Base-by-base conservation (phyloP, 2,113 vertebrate genomes). In the Oryzias melastigma region DNA sequence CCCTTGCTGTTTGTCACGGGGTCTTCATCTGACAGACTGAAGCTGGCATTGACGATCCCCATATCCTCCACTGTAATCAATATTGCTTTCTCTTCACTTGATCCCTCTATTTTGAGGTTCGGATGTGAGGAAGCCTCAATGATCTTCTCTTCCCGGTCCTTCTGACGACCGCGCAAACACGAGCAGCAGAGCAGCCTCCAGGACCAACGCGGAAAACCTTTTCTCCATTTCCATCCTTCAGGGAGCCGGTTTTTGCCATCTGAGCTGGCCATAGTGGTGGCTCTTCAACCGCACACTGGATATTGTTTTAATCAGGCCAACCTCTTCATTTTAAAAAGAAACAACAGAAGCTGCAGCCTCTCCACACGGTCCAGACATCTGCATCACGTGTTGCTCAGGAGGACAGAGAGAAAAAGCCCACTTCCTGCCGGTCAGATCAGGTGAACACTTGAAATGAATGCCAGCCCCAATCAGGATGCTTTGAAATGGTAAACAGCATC, bases 401-500 rank as follows among this genome's bases (percentile, higher is more conserved):
- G 75, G 77, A 49, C 44, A 49, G 63, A 17, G 29, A 12, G 7
- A 19, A 53, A 70, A 74, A 72, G 41, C 46, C 47, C 50, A 58
- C 73, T 73, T 61, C 52, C 60, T 77, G 68, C 75, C 77, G 48
- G 66, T 20, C 47, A 53, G 79, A 71, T 89, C 82, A 80, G 87
- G 75, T 85, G 86, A 78, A 65, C 82, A 89, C 91, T 91, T 87
- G 77, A 91, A 81, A 86, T 74, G 50, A 85, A 90, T 78, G 73
- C 75, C 44, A 64, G 56, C 44, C 75, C 71, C 62, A 77, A 85
- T 87, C 56, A 88, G 71, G 58, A 51, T 41, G 72, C 84, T 91
- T 92, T 92, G 87, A 92, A 87, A 89, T 93, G 90, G 50, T 89
- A 92, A 91, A 52, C 69, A 87, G 79, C 18, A 27, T 35, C 73